Evolutionary conservation across 2,797 vertebrate species (phyloP), one percentile per base, ranked within the genome.

Genomic region (Parotocinclus haroldoi): DNA sequence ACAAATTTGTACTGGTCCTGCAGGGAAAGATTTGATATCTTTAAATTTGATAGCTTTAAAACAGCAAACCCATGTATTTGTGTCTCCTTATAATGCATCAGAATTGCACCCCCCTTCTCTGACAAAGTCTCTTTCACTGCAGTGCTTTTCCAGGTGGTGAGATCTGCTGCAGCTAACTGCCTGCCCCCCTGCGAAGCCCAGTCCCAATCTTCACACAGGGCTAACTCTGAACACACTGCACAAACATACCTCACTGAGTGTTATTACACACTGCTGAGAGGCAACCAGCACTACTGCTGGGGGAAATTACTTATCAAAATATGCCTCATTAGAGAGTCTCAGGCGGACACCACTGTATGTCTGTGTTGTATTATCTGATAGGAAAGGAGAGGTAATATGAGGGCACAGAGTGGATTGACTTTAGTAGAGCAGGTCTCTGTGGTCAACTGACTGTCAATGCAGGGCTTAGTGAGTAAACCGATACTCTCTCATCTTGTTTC

Each of bases 401-500:
- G 27, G 19, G 48, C 57, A 58, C 39, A 27, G 14, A 27, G 38
- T 4, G 18, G 4, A 6, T 27, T 27, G 27, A 37, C 49, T 38
- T 54, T 53, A 9, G 16, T 9, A 19, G 9, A 68, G 39, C 11
- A 16, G 42, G 27, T 37, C 13, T 42, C 12, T 42, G 12, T 70
- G 40, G 42, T 63, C 62, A 38, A 66, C 38, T 69, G 58, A 17
- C 55, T 62, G 42, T 62, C 36, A 53, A 9, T 49, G n/a, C 10
- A 42, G 44, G 7, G 18, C 14, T 58, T 66, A 57, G 40, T 38
- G 14, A 59, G 36, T 38, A 48, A 58, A 37, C 18, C 61, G 56
- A 67, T 40, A 44, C 38, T 27, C 27, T 10, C 44, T n/a, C 39
- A 72, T 19, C 49, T 66, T 74, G 44, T 75, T 70, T 71, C 64